A percentile compares a stretch with the other conserved stretches of the same genome.
Evolutionary conservation across 92 coral and sea anemone species (phyloP).

Genomic region (Paramuricea clavata): DNA sequence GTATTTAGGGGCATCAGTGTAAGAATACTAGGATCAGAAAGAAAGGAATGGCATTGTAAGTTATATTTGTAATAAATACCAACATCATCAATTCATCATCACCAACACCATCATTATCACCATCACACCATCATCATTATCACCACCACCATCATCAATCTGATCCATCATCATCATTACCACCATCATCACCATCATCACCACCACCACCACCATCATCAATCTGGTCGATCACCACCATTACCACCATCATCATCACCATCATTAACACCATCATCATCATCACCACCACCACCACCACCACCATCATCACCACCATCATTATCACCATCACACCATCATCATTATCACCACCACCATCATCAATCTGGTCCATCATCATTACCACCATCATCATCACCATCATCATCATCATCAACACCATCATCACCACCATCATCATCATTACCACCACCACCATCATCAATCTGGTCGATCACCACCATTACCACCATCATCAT

Average conservation of each 20-base stretch:
- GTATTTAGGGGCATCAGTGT: conserved; percentile 34
- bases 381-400: neutral
- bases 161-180: neutral
- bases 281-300: neutral
- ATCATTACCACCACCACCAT: neutral
- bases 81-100: neutral
- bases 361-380: neutral
- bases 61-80: neutral
- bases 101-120: no score
- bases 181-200: neutral
- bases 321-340: no score
- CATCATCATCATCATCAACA: neutral
- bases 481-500: no score
- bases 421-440: neutral
- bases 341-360: neutral
- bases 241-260: no score
- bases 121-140: neutral
- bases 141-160: neutral
- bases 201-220: neutral
- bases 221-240: no score
- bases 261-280: neutral
- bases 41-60: neutral
- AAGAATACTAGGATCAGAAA: conserved; percentile 44
- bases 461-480: no score
- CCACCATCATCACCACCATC: no score